Percentiles rank a stretch among this genome's conserved stretches.
phyloP scores from a whole-genome alignment of 1,140 invertebrate species.

The Temnothorax nylanderi region DNA sequence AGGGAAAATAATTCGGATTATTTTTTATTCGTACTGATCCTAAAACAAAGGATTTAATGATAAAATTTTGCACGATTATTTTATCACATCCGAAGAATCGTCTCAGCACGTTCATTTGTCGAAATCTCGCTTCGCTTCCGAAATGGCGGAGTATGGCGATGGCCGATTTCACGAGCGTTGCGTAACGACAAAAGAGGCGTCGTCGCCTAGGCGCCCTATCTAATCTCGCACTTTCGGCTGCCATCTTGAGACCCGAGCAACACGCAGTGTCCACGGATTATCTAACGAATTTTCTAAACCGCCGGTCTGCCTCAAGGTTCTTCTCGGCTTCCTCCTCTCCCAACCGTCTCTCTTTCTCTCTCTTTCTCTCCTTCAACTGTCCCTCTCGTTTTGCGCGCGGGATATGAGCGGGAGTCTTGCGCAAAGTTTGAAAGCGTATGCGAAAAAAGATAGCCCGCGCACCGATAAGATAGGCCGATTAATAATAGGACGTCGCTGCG shows the following conservation, averaged over 20 bases:
- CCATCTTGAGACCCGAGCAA: slow-evolving; percentile 77
- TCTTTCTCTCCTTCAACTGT: background rate
- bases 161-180: slow-evolving; percentile 58
- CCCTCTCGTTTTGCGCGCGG: background rate
- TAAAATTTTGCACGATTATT: background rate
- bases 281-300: slow-evolving; percentile 76
- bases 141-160: slow-evolving; percentile 10
- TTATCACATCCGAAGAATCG: background rate
- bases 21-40: background rate
- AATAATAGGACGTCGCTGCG: slow-evolving; percentile 54
- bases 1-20: too few species aligned
- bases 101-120: too few species aligned
- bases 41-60: background rate
- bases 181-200: slow-evolving; percentile 65
- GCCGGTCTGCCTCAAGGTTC: slow-evolving; percentile 63
- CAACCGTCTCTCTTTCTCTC: background rate
- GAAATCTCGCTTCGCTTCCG: background rate
- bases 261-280: slow-evolving; percentile 66
- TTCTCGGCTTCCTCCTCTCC: slow-evolving; percentile 10
- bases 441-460: slow-evolving; percentile 61
- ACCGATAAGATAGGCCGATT: slow-evolving; percentile 71
- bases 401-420: slow-evolving; percentile 45
- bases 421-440: slow-evolving; percentile 66
- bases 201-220: slow-evolving; percentile 71
- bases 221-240: slow-evolving; percentile 79